These are phyloP conservation scores for Hycleus cichorii DNA, from an alignment of 1,140 invertebrate species.

Conservation along the genomic window DNA sequence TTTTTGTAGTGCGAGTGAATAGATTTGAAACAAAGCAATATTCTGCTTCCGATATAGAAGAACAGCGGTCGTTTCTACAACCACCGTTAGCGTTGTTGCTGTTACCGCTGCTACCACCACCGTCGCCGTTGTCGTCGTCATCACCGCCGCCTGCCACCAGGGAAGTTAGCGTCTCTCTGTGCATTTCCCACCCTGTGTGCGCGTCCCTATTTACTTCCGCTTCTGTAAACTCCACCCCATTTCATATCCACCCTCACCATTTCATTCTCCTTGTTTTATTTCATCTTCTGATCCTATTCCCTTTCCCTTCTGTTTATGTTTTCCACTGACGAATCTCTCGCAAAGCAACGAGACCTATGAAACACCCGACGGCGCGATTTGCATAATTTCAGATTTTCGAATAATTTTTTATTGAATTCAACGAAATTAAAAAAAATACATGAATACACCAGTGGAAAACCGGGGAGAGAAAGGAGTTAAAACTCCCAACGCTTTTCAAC, in stretches of 20 bases:
- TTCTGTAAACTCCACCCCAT: slow-evolving; percentile 44
- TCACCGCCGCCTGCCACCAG: slow-evolving; percentile 18
- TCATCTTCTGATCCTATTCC: slow-evolving; percentile 40
- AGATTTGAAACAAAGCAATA: too few species aligned
- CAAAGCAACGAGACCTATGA: slow-evolving; percentile 19
- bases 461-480: too few species aligned
- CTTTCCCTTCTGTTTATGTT: slow-evolving; percentile 35
- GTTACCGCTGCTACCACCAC: too few species aligned
- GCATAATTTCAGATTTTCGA: slow-evolving; percentile 38
- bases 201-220: slow-evolving; percentile 43
- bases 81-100: too few species aligned
- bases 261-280: slow-evolving; percentile 44
- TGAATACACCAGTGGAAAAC: too few species aligned
- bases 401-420: slow-evolving; percentile 20
- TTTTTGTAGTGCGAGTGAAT: too few species aligned
- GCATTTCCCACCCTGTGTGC: slow-evolving; percentile 38
- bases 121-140: too few species aligned
- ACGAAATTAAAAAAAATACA: too few species aligned
- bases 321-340: slow-evolving; percentile 37
- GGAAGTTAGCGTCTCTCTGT: slow-evolving; percentile 28
- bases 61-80: too few species aligned
- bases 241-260: slow-evolving; percentile 43
- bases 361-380: slow-evolving; percentile 20
- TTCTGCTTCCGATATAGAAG: too few species aligned
- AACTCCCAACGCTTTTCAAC: too few species aligned